Percentiles rank a stretch among this genome's conserved stretches.
These are phyloP conservation scores for Leptinotarsa lineolata DNA, from an alignment of 1,140 invertebrate genomes.

Conservation along the genomic window DNA sequence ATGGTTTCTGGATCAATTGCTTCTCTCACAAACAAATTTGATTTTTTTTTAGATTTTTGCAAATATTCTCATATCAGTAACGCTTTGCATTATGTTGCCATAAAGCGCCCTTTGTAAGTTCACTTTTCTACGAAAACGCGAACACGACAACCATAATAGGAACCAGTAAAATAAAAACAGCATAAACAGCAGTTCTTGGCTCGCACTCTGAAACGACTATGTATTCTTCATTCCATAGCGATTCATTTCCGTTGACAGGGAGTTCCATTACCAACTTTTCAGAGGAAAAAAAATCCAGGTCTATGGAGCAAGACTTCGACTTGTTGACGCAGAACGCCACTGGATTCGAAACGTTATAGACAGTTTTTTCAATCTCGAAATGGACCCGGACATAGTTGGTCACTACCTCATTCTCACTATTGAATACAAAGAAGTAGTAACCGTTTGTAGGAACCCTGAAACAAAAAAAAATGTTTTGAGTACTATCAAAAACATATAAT, in stretches of 20 bases:
- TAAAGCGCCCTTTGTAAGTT: too few species aligned
- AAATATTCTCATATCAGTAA: too few species aligned
- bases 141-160: constrained; percentile 73
- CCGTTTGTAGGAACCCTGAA: constrained; percentile 70
- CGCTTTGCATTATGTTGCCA: too few species aligned
- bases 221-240: constrained; percentile 74
- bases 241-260: constrained; percentile 64
- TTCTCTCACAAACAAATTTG: too few species aligned
- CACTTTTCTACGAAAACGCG: constrained; percentile 60
- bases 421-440: constrained; percentile 83
- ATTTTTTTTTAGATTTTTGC: too few species aligned
- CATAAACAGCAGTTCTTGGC: constrained; percentile 71
- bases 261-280: constrained; percentile 70
- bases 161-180: constrained; percentile 70
- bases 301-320: constrained; percentile 66
- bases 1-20: too few species aligned
- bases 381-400: constrained; percentile 68
- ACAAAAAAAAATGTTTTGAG: constrained; percentile 24
- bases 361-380: constrained; percentile 71
- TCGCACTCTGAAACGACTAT: constrained; percentile 74
- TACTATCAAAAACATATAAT: too few species aligned
- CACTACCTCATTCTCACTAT: constrained; percentile 78
- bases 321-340: constrained; percentile 65
- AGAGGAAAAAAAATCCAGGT: constrained; percentile 69
- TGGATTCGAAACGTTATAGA: constrained; percentile 67